Base-by-base conservation (phyloP, 2,797 vertebrate genomes). In the Fistularia commersonii region DNA sequence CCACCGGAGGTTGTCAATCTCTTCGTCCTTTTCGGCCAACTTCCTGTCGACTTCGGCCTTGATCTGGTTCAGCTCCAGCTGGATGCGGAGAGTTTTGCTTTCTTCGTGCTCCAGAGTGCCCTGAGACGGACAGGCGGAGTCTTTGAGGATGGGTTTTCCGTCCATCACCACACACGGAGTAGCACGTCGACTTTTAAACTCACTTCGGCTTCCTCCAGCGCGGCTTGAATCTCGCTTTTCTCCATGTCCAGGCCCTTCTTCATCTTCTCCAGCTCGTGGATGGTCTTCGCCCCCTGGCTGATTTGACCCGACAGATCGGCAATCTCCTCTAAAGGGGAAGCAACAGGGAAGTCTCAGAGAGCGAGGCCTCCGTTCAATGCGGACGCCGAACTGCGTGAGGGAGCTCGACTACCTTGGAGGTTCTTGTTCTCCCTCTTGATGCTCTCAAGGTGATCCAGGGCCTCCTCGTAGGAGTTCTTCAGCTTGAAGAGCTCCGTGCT, bases 341-440 rank as follows among this genome's bases (percentile, higher is more conserved):
- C 9, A 6, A 6, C 10, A 34, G 8, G 8, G 11, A 9, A 15
- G 14, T 6, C 0, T 12, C 10, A 12, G 47, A 33, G 6, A 1
- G 5, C 6, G 32, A 10, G 9, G 13, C 41, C 5, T 8, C 8
- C 9, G n/a, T 23, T 23, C 8, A 13, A 5, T 13, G 14, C 14
- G n/a, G 45, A 2, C 4, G 11, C 8, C 13, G 6, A 34, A 32
- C 12, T 11, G 8, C 35, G 34, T 3, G 8, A 35, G 3, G 8
- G 12, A 8, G 7, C 13, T 15, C 11, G n/a, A 8, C 8, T 87
- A 95, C 95, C 94, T 82, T 96, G 95, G 15, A 97, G 86, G 80
- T 98, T 97, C 89, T 97, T 97, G 83, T 95, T 97, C 81, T 97
- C 96, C 41, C 93, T 86, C 83, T 92, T 95, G 60, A 93, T 81